phyloP scores from a whole-genome alignment of 1,140 invertebrate genomes.

The Psilanteris sp. region DNA sequence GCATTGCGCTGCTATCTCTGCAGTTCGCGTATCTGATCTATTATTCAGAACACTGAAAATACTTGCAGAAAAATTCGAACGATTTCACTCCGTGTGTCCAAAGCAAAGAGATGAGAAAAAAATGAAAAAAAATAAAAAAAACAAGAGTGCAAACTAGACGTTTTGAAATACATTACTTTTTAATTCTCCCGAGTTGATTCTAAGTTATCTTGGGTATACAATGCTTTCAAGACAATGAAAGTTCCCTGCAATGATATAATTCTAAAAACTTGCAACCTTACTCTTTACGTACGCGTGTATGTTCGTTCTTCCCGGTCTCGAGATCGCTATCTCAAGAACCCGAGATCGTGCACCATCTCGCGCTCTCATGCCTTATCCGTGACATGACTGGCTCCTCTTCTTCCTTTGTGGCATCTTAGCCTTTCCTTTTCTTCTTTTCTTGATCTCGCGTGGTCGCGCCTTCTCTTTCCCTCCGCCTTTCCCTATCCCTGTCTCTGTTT shows the following conservation, averaged over 20 bases:
- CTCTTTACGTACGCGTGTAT: constrained; percentile 29
- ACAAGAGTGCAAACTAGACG: too few species aligned
- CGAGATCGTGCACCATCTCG: constrained; percentile 51
- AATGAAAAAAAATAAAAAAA: too few species aligned
- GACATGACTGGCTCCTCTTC: constrained; percentile 59
- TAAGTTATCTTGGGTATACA: constrained; percentile 6
- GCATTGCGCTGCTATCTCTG: too few species aligned
- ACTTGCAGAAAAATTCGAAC: too few species aligned
- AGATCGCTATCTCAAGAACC: constrained; percentile 48
- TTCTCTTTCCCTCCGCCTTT: constrained; percentile 10
- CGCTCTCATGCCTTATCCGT: constrained; percentile 64
- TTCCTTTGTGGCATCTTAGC: constrained; percentile 50
- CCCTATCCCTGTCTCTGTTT: constrained; percentile 1
- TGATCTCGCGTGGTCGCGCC: constrained; percentile 49
- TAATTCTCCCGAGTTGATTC: too few species aligned
- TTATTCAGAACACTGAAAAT: too few species aligned
- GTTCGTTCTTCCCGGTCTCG: constrained; percentile 39
- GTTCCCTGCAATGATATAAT: constrained; percentile 36
- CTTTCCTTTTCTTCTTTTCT: constrained; percentile 61
- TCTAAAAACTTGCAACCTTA: constrained; percentile 55
- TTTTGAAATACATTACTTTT: too few species aligned
- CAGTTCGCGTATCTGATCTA: too few species aligned
- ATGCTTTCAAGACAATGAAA: constrained; percentile 33
- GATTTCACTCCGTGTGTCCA: too few species aligned
- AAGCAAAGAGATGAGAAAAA: too few species aligned